phyloP scores from a whole-genome alignment of 2,888 invertebrate genomes.

The Dimorphilus gyrociliatus region DNA sequence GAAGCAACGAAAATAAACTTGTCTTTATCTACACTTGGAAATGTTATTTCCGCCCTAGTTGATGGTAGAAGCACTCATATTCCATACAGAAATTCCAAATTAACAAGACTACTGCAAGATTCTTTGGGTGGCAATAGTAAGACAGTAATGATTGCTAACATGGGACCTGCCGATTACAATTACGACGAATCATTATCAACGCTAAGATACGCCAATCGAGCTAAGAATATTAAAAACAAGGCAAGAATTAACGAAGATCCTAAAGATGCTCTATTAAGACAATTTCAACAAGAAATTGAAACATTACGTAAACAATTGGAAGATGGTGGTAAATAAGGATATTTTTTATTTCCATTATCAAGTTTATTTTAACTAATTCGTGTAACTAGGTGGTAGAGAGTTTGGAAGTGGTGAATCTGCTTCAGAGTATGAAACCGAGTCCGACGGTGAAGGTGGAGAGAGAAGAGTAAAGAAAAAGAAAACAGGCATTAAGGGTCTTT shows the following conservation, averaged over 20 bases:
- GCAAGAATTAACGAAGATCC: slow-evolving; percentile 93
- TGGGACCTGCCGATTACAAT: slow-evolving; percentile 89
- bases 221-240: slow-evolving; percentile 90
- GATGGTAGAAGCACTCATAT: slow-evolving; percentile 94
- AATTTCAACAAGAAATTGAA: slow-evolving; percentile 91
- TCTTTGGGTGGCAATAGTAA: slow-evolving; percentile 77
- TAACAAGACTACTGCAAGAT: slow-evolving; percentile 71
- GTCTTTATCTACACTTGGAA: slow-evolving; percentile 86
- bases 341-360: no score
- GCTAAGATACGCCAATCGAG: slow-evolving; percentile 84
- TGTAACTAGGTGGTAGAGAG: background rate
- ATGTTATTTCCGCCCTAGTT: slow-evolving; percentile 92
- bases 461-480: slow-evolving; percentile 14
- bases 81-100: slow-evolving; percentile 91
- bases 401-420: no score
- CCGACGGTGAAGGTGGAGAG: slow-evolving; percentile 9
- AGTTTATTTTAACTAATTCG: no score
- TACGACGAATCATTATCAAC: slow-evolving; percentile 95
- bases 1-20: slow-evolving; percentile 97
- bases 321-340: slow-evolving; percentile 41
- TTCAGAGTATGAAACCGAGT: slow-evolving; percentile 5
- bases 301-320: slow-evolving; percentile 69
- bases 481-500: slow-evolving; percentile 27
- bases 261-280: slow-evolving; percentile 79
- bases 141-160: slow-evolving; percentile 58